A percentile compares a stretch with the other conserved stretches of the same genome.
These are phyloP conservation scores for Sycophaga agraensis DNA, from an alignment of 1,140 invertebrate genomes.

Conservation along the genomic window DNA sequence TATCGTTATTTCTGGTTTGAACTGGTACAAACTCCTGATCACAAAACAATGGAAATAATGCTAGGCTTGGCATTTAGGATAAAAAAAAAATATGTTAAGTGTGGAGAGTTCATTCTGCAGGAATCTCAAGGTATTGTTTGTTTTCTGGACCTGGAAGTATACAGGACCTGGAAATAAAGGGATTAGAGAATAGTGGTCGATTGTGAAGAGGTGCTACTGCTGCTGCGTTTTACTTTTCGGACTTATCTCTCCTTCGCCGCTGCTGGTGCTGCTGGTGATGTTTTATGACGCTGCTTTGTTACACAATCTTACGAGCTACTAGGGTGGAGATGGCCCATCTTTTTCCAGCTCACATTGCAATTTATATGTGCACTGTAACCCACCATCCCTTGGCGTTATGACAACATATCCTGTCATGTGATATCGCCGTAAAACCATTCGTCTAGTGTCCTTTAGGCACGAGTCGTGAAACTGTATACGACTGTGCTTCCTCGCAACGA, in stretches of 20 bases:
- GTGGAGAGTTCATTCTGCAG: conserved; percentile 55
- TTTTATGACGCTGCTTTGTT: conserved; percentile 1
- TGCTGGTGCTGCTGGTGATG: conserved; percentile 20
- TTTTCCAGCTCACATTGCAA: neutral
- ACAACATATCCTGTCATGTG: neutral
- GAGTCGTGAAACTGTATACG: conserved; percentile 4
- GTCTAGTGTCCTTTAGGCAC: neutral
- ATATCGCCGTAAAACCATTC: neutral
- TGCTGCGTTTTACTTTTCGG: conserved; percentile 29
- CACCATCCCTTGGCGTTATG: neutral
- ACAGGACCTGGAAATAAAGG: conserved; percentile 58
- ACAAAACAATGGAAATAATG: conserved; percentile 36
- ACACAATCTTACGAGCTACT: conserved; percentile 18
- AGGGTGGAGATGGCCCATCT: neutral
- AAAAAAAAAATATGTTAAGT: conserved; percentile 35
- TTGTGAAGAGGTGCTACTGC: too few relatives aligned
- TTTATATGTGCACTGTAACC: neutral
- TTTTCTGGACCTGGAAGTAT: conserved; percentile 37
- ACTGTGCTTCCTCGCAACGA: neutral
- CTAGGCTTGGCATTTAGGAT: conserved; percentile 2
- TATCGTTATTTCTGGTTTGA: conserved; percentile 2
- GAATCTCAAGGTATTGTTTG: conserved; percentile 55
- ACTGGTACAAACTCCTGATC: conserved; percentile 27
- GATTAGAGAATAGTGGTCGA: conserved; percentile 50
- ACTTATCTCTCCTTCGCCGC: conserved; percentile 23